These are phyloP conservation scores for Camelus bactrianus DNA, from an alignment of 2,113 vertebrate species.

Conservation along the genomic window DNA sequence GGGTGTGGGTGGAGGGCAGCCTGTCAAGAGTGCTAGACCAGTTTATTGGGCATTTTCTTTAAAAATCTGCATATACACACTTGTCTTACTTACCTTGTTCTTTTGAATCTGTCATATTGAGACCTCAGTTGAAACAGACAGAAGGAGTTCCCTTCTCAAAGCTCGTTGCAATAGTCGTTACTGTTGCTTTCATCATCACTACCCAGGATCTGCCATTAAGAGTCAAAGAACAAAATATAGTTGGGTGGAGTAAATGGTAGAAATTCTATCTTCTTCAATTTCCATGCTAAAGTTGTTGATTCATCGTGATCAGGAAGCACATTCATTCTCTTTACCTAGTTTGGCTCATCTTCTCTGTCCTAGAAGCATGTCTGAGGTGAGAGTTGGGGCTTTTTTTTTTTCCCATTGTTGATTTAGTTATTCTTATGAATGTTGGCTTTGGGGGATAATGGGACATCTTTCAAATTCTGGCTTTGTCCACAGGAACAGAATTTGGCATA, in stretches of 20 bases:
- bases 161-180: background rate
- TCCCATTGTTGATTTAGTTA: background rate
- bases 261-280: background rate
- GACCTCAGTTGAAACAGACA: background rate
- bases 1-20: fast-evolving
- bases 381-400: background rate
- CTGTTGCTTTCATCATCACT: background rate
- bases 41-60: background rate
- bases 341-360: background rate
- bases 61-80: background rate
- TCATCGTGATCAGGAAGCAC: background rate
- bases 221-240: background rate
- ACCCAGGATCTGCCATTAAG: background rate
- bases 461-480: slow-evolving; percentile 32
- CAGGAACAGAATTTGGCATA: slow-evolving; percentile 74
- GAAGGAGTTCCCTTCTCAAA: background rate
- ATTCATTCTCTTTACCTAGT: background rate
- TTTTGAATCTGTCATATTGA: background rate
- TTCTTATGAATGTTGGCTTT: slow-evolving; percentile 50
- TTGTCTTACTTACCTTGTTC: background rate
- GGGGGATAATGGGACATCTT: slow-evolving; percentile 28
- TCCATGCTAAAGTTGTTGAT: background rate
- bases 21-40: background rate
- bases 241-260: background rate
- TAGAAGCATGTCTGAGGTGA: background rate